A percentile compares a stretch with the other conserved stretches of the same genome.
These are phyloP conservation scores for Pollenia labialis DNA, from an alignment of 2,888 invertebrate species.

Conservation along the genomic window DNA sequence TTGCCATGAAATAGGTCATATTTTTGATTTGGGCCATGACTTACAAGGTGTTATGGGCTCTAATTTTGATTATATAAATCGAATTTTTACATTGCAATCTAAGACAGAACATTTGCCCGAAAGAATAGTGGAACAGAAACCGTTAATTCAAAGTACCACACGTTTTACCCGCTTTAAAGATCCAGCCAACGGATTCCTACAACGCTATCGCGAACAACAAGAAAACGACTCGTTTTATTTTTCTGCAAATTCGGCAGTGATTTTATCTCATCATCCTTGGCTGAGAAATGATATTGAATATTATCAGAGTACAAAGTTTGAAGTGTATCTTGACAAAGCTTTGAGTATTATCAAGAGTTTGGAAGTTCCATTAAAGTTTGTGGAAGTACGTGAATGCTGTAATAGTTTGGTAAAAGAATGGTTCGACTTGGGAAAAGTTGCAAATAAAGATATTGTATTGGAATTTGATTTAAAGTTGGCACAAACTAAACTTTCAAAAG, in stretches of 20 bases:
- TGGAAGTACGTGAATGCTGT: constrained; percentile 81
- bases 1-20: constrained; percentile 95
- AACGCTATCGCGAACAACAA: constrained; percentile 82
- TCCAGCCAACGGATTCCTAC: constrained; percentile 76
- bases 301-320: constrained; percentile 34
- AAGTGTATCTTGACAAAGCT: constrained; percentile 2
- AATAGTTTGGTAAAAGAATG: constrained; percentile 81
- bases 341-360: constrained; percentile 19
- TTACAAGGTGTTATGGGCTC: constrained; percentile 96
- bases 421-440: constrained; percentile 76
- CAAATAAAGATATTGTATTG: constrained; percentile 51
- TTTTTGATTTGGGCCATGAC: constrained; percentile 96
- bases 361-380: constrained; percentile 75
- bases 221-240: constrained; percentile 82
- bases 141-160: constrained; percentile 54
- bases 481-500: constrained; percentile 42
- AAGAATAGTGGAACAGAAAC: constrained; percentile 76
- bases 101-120: constrained; percentile 82
- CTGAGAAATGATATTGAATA: constrained; percentile 71
- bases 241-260: constrained; percentile 81
- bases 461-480: constrained; percentile 73
- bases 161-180: constrained; percentile 81
- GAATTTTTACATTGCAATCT: constrained; percentile 89
- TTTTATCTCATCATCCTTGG: constrained; percentile 82
- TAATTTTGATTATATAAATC: constrained; percentile 93